Evolutionary conservation across 2,113 vertebrate genomes (phyloP), one percentile per base, ranked within the genome.

Genomic region (Aptenodytes patagonicus): DNA sequence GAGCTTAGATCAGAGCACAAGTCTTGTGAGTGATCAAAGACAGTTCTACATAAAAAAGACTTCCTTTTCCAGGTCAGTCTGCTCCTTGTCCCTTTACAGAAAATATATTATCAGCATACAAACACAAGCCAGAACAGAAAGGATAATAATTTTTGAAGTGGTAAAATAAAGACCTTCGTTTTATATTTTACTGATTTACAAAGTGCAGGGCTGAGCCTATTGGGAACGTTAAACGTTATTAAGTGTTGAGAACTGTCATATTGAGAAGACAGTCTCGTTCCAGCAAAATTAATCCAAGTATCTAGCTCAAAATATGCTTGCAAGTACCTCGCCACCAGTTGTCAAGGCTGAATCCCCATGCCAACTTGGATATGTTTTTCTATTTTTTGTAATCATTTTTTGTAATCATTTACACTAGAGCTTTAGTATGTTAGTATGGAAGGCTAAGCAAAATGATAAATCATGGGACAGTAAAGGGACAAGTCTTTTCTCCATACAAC

Each of bases 61-160:
- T 91, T 89, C 88, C 89, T 90, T 97, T 97, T 93, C 86, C 93
- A 98, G 92, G 90, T 95, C 93, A 93, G 52, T 93, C 89, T 97
- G 95, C 87, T 95, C 94, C 94, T 94, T 77, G 51, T 91, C 87
- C 91, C 70, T 94, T 95, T 89, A 91, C 78, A 86, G 69, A 93
- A 89, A 95, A 93, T 95, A 55, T 76, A 91, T 87, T 92, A 70
- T 75, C 88, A 73, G 57, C 60, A 24, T 92, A 65, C 87, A 95
- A 98, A 94, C 89, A 95, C 54, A 86, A 91, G 85, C 83, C 85
- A 92, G 92, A 88, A 69, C 72, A 95, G 92, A 94, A 96, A 93
- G 77, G 81, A 70, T 94, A 82, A 51, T 93, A 70, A 90, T 93
- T 96, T 95, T 91, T 93, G 54, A 96, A 95, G 91, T 82, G 42